Conservation (phyloP, 2,113 vertebrate species). For the Brienomyrus longianalis region DNA sequence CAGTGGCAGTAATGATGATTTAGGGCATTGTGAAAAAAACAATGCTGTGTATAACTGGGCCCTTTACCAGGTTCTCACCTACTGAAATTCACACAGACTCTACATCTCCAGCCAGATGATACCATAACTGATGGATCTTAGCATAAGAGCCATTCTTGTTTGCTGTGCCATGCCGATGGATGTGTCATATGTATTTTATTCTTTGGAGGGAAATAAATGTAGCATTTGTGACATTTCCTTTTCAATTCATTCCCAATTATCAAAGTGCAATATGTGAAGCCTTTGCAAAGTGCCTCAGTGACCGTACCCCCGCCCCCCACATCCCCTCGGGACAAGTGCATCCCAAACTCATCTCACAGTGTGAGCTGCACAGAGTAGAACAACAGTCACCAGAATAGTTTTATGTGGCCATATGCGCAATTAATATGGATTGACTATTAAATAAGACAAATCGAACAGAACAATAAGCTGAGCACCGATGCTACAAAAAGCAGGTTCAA, state of each 20-base stretch:
- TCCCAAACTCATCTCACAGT: neutral
- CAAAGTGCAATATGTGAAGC: neutral
- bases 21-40: neutral
- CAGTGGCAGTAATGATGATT: neutral
- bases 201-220: conserved; percentile 15
- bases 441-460: neutral
- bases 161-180: neutral
- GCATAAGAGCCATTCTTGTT: neutral
- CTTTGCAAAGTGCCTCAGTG: neutral
- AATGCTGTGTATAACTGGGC: neutral
- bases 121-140: conserved; percentile 8
- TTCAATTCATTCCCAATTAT: neutral
- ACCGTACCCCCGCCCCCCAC: neutral
- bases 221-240: neutral
- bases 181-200: neutral
- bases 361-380: neutral
- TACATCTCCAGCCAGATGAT: neutral
- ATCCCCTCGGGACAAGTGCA: neutral
- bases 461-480: neutral
- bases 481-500: neutral
- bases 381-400: neutral
- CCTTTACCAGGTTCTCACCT: neutral
- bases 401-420: neutral
- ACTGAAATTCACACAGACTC: neutral
- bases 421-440: neutral